phyloP scores from a whole-genome alignment of 1,140 invertebrate genomes.

The Chymomyza costata region DNA sequence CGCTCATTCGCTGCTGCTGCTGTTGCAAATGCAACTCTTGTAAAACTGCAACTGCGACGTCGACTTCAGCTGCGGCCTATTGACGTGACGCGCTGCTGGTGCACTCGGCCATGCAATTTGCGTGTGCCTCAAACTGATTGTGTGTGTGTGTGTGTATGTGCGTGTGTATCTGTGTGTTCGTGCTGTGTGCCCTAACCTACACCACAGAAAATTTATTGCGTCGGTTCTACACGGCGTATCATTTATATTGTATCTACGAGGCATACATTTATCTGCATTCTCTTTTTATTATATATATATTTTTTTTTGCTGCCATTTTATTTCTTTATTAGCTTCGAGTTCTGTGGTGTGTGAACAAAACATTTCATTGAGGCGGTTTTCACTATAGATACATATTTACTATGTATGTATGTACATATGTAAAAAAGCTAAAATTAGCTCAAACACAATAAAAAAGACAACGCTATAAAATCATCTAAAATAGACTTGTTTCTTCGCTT shows the following conservation, averaged over 20 bases:
- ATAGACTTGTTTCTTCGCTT: no score
- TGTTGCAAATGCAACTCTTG: constrained; percentile 16
- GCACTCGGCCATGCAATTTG: constrained; percentile 41
- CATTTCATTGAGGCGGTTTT: no score
- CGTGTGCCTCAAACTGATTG: constrained; percentile 7
- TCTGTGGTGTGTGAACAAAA: constrained; percentile 7
- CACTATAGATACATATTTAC: no score
- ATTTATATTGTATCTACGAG: constrained; percentile 36
- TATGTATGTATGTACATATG: no score
- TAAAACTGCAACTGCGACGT: constrained; percentile 47
- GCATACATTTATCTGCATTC: constrained; percentile 36
- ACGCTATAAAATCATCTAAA: no score
- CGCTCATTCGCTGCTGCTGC: constrained; percentile 44
- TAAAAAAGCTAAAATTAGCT: no score
- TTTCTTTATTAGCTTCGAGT: constrained; percentile 9
- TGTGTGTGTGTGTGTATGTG: constrained; percentile 9
- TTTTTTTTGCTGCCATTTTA: constrained; percentile 3
- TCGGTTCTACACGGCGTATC: constrained; percentile 43
- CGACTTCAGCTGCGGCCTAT: constrained; percentile 44
- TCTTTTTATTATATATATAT: constrained; percentile 6
- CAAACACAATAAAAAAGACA: no score
- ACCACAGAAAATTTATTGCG: constrained; percentile 66
- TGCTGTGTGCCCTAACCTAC: constrained; percentile 61
- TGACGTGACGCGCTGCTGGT: constrained; percentile 49
- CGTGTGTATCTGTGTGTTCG: constrained; percentile 14